Evolutionary conservation across 2,113 vertebrate species (phyloP), one percentile per base, ranked within the genome.

Genomic region (Cathartes aura): DNA sequence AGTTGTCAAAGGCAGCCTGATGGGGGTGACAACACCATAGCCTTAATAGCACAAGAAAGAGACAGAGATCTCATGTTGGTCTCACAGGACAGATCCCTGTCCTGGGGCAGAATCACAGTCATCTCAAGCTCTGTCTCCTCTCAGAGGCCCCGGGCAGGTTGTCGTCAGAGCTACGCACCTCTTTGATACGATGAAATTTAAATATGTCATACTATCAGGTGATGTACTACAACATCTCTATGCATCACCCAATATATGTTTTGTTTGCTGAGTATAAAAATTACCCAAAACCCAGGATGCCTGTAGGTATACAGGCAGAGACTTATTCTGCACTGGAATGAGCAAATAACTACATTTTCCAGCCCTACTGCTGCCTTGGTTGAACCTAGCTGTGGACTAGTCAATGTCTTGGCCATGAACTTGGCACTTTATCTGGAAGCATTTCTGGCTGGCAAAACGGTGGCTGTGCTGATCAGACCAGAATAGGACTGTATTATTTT

Each of bases 1-100:
- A 52, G 21, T 40, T 93, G 71, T 55, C 50, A 47, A 48, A 83
- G 34, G 63, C 55, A 91, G 84, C 72, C 90, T 64, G 55, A 7
- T 48, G 76, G 55, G 36, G 87, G 90, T 87, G 93, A 87, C 83
- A 96, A 94, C 95, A 70, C 59, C 68, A 78, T 50, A 93, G 63
- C 40, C 42, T 81, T 87, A 30, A 50, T 0, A 76, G 58, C 2
- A 2, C 1, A 7, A 72, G 42, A 8, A 43, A 48, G 53, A 32
- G 22, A 36, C 8, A 9, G 14, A 50, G 50, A 8, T 78, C 34
- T 83, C 58, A 23, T 18, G 4, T 0, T 4, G 22, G 13, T 52
- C 42, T 68, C 82, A 21, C 11, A 8, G 66, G 32, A 56, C 22
- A 78, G 27, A 76, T 76, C 27, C 23, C 12, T 56, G 40, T 50